Evolutionary conservation across 2,113 vertebrate species (phyloP), one percentile per base, ranked within the genome.

Genomic region (Pipa parva): DNA sequence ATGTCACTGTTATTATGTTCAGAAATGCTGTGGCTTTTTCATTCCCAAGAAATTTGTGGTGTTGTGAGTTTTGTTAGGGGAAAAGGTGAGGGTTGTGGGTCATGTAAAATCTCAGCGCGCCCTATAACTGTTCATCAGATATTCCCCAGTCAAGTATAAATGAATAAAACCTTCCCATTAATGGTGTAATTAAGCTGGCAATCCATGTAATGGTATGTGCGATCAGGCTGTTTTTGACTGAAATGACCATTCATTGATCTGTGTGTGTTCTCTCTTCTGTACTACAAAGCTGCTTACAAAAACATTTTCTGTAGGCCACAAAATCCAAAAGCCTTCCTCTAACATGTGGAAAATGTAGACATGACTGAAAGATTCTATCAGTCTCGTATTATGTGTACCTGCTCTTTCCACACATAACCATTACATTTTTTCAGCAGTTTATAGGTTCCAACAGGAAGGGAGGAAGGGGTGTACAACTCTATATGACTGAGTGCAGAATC

Each of bases 331-430:
- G 24, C 33, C 36, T 63, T 63, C 50, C 60, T 50, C 48, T 50
- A 49, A 48, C 49, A 33, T 27, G 37, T 56, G 51, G 33, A 56
- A 58, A 58, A 8, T 22, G 13, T 31, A 33, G 18, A 20, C 28
- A 6, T 8, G 11, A 65, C 13, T 64, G 63, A 64, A 39, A 65
- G 63, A 33, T 56, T 45, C 63, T 56, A 56, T 65, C 63, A 65
- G 12, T 22, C 55, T 58, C 28, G 36, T 13, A 28, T 39, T 51
- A 5, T 51, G 49, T 54, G 22, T 18, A 63, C 49, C 62, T 27
- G 63, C 25, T 55, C 50, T 64, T 42, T 52, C 28, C 63, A 55
- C 18, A 20, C 15, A 55, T 55, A 25, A n/a, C 39, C 17, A 42
- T 42, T 42, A 42, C 18, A 12, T 45, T 27, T 52, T 55, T 52